Evolutionary conservation across 2,113 vertebrate species (phyloP), one percentile per base, ranked within the genome.

Genomic region (Sander vitreus): DNA sequence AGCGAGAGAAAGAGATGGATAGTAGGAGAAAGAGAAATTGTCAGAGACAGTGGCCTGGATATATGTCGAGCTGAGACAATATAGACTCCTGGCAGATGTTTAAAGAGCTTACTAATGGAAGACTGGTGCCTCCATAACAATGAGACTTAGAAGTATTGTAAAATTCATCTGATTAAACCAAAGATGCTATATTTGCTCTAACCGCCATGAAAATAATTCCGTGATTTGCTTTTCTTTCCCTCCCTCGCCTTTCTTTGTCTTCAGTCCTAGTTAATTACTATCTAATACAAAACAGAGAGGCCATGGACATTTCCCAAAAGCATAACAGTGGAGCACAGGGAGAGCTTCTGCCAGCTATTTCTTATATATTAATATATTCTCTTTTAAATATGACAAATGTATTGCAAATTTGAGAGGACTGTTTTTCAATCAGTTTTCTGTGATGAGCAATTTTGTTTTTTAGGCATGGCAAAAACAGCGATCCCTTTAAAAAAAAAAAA

Each of bases 71-170:
- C 25, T 0, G 21, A 80, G 55, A 85, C 80, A 71, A 79, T 87
- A 68, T 73, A 73, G 72, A 47, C 84, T 73, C 60, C 64, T 89
- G 91, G 85, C 70, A 81, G 84, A 76, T 79, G 69, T 90, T 85
- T 86, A 80, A 84, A 82, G 74, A 71, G 77, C 57, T 67, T 62
- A 15, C 73, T 73, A 84, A 83, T 77, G 60, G 74, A 83, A 79
- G 78, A 76, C 84, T 39, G 85, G 59, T 36, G 68, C 67, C 15
- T 48, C 63, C 30, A 27, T 71, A 80, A 81, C 81, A 81, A 74
- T 70, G 84, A 80, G 33, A 67, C 71, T 83, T 54, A 39, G 54
- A 57, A 36, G 63, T 66, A 66, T 78, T 72, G 51, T 80, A 80
- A 82, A 70, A 77, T 82, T 65, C 30, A 55, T 50, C 66, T 73